A percentile compares a stretch with the other conserved stretches of the same genome.
Conservation (phyloP, 2,113 vertebrate species). For the Coryphaenoides rupestris region DNA sequence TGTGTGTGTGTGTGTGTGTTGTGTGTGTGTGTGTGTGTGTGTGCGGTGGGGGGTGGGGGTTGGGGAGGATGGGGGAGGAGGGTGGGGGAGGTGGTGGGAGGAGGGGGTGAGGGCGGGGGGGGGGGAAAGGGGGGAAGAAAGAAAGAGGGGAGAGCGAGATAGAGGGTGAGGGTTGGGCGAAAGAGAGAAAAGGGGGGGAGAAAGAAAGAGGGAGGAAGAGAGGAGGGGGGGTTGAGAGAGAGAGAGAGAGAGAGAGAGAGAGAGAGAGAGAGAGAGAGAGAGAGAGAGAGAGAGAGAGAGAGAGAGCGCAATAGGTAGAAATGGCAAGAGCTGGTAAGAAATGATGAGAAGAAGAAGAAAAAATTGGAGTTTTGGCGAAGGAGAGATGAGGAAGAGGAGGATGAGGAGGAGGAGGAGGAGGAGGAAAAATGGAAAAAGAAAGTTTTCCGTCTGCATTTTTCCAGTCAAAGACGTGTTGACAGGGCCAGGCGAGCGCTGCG, state of each 20-base stretch:
- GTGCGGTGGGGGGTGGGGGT: too few relatives aligned
- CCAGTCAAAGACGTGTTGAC: conserved; percentile 70
- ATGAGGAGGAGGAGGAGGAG: not conserved
- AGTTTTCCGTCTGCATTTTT: conserved; percentile 61
- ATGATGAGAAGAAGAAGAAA: too few relatives aligned
- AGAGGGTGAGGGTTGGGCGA: conserved; percentile 15
- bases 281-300: conserved; percentile 9
- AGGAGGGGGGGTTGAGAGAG: conserved; percentile 1
- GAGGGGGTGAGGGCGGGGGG: too few relatives aligned
- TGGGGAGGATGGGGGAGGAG: too few relatives aligned
- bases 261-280: not conserved
- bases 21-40: too few relatives aligned
- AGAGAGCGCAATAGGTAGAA: not conserved
- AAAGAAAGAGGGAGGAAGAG: conserved; percentile 12
- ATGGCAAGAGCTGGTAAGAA: not conserved
- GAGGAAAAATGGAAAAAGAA: conserved; percentile 26
- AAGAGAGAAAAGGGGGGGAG: not conserved
- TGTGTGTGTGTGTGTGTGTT: too few relatives aligned
- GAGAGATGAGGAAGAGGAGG: not conserved
- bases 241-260: not conserved
- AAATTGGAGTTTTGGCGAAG: too few relatives aligned
- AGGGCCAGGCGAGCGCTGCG: conserved; percentile 64
- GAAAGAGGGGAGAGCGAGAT: conserved; percentile 12
- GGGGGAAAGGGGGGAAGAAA: too few relatives aligned
- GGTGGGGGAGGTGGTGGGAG: too few relatives aligned